Evolutionary conservation across 2,113 vertebrate genomes (phyloP), one percentile per base, ranked within the genome.

Genomic region (Thamnaconus septentrionalis): DNA sequence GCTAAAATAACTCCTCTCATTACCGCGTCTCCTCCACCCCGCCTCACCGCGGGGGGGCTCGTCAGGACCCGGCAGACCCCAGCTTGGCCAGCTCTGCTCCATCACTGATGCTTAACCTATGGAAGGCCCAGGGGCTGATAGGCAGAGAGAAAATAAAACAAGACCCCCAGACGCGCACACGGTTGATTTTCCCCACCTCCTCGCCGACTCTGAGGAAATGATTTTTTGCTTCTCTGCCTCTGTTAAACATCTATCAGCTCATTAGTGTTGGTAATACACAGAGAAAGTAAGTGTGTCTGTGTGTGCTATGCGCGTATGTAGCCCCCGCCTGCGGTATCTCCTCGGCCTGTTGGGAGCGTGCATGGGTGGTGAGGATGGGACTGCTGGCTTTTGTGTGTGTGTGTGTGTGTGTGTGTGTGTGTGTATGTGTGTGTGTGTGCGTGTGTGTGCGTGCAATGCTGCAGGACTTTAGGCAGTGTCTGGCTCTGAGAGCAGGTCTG

Each of bases 241-340:
- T 69, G 81, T 90, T 82, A 71, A 87, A 89, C 90, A 87, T 87
- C 84, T 91, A 84, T 89, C 86, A 86, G 90, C 87, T 92, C 89
- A 90, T 92, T 92, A 92, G 81, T 79, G 82, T 63, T 77, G 76
- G 64, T 91, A 86, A 88, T 90, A 81, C 83, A 88, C 79, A 84
- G 81, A 87, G 82, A 86, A 80, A 79, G 69, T 70, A 75, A 76
- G 85, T 87, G 75, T 81, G 69, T 79, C 66, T 74, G 65, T 61
- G 77, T 74, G 64, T 78, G 60, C 69, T 68, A n/a, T 83, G 67
- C 47, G 53, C 43, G 68, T 71, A 59, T 81, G 81, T 76, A 82
- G 82, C 78, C 74, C 75, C 82, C 73, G 88, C 88, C 88, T 79
- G 74, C 69, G 79, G 88, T 84, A 7, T 84, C 79, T 45, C 67